Evolutionary conservation across 2,113 vertebrate genomes (phyloP).

Genomic region (Gymnarchus niloticus): DNA sequence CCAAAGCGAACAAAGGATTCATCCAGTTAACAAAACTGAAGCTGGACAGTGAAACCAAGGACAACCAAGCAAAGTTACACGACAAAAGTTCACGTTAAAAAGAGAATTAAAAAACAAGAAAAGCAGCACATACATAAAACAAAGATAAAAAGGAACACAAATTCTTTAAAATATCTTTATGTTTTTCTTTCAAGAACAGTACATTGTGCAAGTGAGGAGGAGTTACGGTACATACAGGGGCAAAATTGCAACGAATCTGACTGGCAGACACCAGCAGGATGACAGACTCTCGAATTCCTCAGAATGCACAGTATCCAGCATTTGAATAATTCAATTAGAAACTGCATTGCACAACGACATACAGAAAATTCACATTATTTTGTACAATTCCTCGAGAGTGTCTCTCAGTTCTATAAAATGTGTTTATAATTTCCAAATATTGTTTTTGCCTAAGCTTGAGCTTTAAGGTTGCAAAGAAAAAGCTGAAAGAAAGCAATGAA

Average conservation of each 20-base stretch:
- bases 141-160: constrained; percentile 13
- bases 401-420: constrained; percentile 18
- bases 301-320: constrained; percentile 28
- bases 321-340: constrained; percentile 22
- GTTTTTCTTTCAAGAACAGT: constrained; percentile 28
- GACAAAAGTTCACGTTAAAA: not conserved
- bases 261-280: not conserved
- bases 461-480: constrained; percentile 5
- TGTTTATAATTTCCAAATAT: constrained; percentile 22
- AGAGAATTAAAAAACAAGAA: not conserved
- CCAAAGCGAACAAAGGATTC: not conserved
- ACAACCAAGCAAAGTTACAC: not conserved
- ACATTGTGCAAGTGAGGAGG: constrained; percentile 29
- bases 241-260: constrained; percentile 16
- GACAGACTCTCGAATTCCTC: constrained; percentile 17
- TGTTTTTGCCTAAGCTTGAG: constrained; percentile 2
- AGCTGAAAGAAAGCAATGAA: not conserved
- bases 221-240: constrained; percentile 15
- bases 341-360: constrained; percentile 24
- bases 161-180: constrained; percentile 32
- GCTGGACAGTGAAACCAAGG: not conserved
- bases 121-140: constrained; percentile 13
- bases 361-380: constrained; percentile 22
- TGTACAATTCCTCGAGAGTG: constrained; percentile 14
- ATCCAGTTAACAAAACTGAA: not conserved